Base-by-base conservation (phyloP, 53 echinoderm and acorn worm species). In the Luidia sarsii region DNA sequence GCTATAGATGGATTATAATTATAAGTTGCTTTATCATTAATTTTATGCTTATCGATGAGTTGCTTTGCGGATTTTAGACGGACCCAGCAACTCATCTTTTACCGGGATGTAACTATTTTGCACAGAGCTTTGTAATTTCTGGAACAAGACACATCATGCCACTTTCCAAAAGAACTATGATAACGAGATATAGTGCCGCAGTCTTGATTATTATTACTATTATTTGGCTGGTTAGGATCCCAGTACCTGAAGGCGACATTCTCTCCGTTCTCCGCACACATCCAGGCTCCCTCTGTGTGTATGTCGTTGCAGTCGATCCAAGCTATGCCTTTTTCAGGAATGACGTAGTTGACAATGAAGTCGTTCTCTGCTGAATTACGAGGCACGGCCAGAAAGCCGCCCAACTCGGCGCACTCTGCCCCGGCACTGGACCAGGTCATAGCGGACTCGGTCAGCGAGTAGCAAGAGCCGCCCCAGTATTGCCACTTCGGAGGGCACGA, bases 271-370 rank as follows among this genome's bases (percentile, higher is more conserved):
- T 67, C 43, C 18, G 11, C 23, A 28, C 48, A 67, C 16, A 14
- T 48, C 67, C 67, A 67, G 19, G 0, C 16, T 41, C 67, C 67
- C 18, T 30, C 48, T 10, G 9, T 28, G 23, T 2, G 45, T 45
- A 45, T 22, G 29, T 67, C 67, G 25, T 28, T 67, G 67, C 67
- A 67, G 67, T 67, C 67, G 67, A 67, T 67, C 67, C 67, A 67
- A 28, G 28, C 46, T 1, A 24, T 24, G 25, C n/a, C n/a, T n/a
- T n/a, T n/a, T n/a, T n/a, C n/a, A n/a, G n/a, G n/a, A n/a, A n/a
- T n/a, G n/a, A n/a, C n/a, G n/a, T n/a, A n/a, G n/a, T n/a, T n/a
- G n/a, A n/a, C n/a, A n/a, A n/a, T n/a, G n/a, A n/a, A n/a, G n/a
- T n/a, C n/a, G n/a, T n/a, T n/a, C n/a, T n/a, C n/a, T 18, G 18